phyloP scores from a whole-genome alignment of 1,140 invertebrate species.

The Drosophila nannoptera region DNA sequence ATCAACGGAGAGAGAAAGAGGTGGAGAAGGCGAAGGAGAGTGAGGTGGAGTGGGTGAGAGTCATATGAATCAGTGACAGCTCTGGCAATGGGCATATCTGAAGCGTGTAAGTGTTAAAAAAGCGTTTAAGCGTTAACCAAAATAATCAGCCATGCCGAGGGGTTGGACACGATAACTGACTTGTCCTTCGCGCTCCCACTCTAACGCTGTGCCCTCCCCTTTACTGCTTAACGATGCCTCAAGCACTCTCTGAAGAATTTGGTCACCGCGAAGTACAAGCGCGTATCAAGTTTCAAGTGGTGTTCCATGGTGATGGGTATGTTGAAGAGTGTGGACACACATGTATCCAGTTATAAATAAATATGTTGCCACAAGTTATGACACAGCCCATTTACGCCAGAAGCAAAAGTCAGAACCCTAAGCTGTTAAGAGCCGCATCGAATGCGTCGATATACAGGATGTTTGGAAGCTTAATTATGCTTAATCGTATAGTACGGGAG shows the following conservation, averaged over 20 bases:
- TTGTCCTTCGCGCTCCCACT: conserved; percentile 5
- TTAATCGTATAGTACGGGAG: background rate
- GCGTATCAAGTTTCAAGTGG: conserved; percentile 47
- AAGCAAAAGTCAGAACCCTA: conserved; percentile 29
- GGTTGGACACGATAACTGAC: conserved; percentile 16
- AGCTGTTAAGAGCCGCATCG: conserved; percentile 32
- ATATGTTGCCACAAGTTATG: conserved; percentile 71
- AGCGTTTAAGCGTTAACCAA: conserved; percentile 60
- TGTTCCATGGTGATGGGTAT: conserved; percentile 13
- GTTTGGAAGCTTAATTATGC: conserved; percentile 16
- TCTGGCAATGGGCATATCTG: conserved; percentile 23
- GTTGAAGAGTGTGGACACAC: conserved; percentile 44
- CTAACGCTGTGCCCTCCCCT: background rate
- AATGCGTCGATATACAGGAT: conserved; percentile 32
- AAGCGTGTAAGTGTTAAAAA: conserved; percentile 78
- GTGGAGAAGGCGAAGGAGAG: background rate
- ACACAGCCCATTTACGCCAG: conserved; percentile 69
- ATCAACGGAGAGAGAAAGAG: too few relatives aligned
- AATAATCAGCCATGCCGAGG: conserved; percentile 50
- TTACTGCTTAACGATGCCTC: background rate
- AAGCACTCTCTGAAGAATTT: conserved; percentile 50
- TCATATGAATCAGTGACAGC: conserved; percentile 68
- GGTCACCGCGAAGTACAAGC: conserved; percentile 34
- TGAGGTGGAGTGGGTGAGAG: conserved; percentile 11
- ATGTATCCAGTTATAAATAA: conserved; percentile 75